Evolutionary conservation across 2,888 invertebrate species (phyloP).

Genomic region (Callyntrura sp.): DNA sequence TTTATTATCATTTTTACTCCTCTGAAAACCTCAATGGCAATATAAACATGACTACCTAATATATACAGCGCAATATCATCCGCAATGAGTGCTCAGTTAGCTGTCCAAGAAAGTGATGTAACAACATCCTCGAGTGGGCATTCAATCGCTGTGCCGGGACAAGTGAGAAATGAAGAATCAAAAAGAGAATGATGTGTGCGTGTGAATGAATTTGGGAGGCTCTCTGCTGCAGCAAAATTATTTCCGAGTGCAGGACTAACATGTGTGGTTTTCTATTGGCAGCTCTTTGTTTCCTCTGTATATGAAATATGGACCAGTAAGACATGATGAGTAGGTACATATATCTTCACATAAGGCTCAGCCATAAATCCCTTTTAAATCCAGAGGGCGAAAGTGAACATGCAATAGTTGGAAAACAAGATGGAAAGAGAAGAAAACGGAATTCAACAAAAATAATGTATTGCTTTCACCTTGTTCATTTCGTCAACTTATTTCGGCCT

Average conservation of each 20-base stretch:
- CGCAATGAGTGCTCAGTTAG: slow-evolving; percentile 19
- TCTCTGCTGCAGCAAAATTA: not conserved
- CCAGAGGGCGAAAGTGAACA: slow-evolving; percentile 22
- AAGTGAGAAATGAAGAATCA: slow-evolving; percentile 75
- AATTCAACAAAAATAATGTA: slow-evolving; percentile 64
- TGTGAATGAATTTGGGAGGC: slow-evolving; percentile 18
- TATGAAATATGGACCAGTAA: not conserved
- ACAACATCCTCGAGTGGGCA: slow-evolving; percentile 66
- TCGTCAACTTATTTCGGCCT: slow-evolving; percentile 67
- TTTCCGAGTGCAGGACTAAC: no score
- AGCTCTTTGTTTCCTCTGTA: not conserved
- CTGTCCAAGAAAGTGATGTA: slow-evolving; percentile 50
- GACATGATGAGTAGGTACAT: not conserved
- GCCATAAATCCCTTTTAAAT: slow-evolving; percentile 48
- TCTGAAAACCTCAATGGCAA: slow-evolving; percentile 28
- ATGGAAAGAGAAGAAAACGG: slow-evolving; percentile 31
- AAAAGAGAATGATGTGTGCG: slow-evolving; percentile 63
- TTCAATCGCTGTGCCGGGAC: slow-evolving; percentile 60
- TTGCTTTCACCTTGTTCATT: slow-evolving; percentile 78
- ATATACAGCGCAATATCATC: slow-evolving; percentile 11
- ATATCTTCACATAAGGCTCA: slow-evolving; percentile 54
- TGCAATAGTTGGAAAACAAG: slow-evolving; percentile 24
- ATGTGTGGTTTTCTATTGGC: not conserved
- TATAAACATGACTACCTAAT: slow-evolving; percentile 34
- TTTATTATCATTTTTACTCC: slow-evolving; percentile 51